These are phyloP conservation scores for Oryzias melastigma DNA, from an alignment of 2,113 vertebrate species.

Conservation along the genomic window DNA sequence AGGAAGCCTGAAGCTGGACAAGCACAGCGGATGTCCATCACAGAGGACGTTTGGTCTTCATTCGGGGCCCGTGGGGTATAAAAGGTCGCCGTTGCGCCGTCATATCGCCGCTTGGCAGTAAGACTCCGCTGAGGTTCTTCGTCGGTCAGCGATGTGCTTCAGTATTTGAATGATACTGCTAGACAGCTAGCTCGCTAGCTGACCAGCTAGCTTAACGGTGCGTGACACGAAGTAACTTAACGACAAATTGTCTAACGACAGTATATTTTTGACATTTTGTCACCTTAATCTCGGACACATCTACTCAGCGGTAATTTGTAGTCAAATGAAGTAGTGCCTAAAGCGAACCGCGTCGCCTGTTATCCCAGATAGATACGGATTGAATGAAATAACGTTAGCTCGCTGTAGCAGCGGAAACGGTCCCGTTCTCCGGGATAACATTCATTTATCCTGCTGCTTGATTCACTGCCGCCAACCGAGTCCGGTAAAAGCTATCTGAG, in stretches of 20 bases:
- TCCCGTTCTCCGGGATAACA: conserved; percentile 53
- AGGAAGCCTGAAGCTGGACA: conserved; percentile 49
- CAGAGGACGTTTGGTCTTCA: conserved; percentile 16
- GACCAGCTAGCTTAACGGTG: conserved; percentile 68
- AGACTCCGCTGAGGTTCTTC: conserved; percentile 14
- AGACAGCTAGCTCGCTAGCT: conserved; percentile 76
- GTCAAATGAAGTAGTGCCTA: not conserved
- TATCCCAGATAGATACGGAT: conserved; percentile 44
- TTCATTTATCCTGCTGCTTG: conserved; percentile 33
- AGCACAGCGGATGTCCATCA: conserved; percentile 45
- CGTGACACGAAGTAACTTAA: conserved; percentile 61
- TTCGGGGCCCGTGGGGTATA: not conserved
- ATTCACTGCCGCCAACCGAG: conserved; percentile 31
- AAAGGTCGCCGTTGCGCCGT: not conserved
- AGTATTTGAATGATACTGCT: conserved; percentile 63
- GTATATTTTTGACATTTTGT: conserved; percentile 5
- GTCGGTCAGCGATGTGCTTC: conserved; percentile 59
- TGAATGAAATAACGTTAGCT: conserved; percentile 76
- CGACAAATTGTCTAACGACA: conserved; percentile 12
- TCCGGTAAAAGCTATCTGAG: conserved; percentile 23
- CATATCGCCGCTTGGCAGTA: conserved; percentile 5
- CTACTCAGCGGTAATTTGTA: not conserved
- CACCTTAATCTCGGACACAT: not conserved
- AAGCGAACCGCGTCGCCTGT: conserved; percentile 12
- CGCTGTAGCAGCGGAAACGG: conserved; percentile 61